Base-by-base conservation (phyloP, 2,113 vertebrate species). In the Lepisosteus osseus region DNA sequence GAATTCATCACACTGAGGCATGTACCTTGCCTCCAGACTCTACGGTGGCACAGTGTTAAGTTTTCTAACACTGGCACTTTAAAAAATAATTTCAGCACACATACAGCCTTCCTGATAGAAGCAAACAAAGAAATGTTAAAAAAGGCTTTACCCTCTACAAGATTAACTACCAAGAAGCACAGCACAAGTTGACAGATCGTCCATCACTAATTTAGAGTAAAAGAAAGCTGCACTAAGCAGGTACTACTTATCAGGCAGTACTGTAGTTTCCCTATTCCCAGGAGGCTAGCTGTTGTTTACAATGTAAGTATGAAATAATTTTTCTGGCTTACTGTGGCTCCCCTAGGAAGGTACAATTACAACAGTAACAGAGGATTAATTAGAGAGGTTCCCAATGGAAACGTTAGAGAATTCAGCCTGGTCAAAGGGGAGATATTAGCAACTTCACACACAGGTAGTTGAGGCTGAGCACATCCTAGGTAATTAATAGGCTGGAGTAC, bases 321-420 rank as follows among this genome's bases (percentile, higher is more conserved):
- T 95, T 95, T 93, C 88, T 90, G 83, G 86, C 86, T 83, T 89
- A 83, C 78, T 77, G 84, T 75, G 71, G 81, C 83, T 93, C 94
- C 92, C 92, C 54, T 8, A 91, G 94, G 94, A 94, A 86, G 88
- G 72, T 74, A 90, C 92, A 92, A 94, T 95, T 94, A 97, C 94
- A 93, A 94, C 92, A 92, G 94, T 96, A 94, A 94, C 94, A 88
- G 92, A 94, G 93, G 95, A 96, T 96, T 97, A 96, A 97, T 97
- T 98, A 96, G 92, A 93, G 88, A 85, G 45, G 64, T 82, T 95
- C 94, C 93, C 93, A 11, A 83, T 86, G 90, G 94, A 92, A 91
- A 81, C 85, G 84, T 86, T 86, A 80, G 88, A 81, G 89, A 88
- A 91, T 87, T 77, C 47, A 77, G 83, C 85, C 89, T 69, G 74